phyloP scores from a whole-genome alignment of 2,113 vertebrate species.

The Turdus rufiventris region DNA sequence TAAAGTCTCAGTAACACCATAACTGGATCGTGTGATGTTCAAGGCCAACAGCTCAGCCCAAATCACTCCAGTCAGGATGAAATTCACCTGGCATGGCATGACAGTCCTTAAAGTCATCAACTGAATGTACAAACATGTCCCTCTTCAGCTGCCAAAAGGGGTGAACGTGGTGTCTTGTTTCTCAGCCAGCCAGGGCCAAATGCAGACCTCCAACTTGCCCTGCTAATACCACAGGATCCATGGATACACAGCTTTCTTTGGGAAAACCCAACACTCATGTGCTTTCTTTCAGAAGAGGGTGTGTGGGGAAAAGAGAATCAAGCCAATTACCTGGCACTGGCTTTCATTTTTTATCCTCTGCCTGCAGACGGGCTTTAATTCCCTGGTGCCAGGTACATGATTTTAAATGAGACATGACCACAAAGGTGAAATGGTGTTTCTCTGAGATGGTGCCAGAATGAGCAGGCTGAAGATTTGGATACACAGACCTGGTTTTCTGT shows the following conservation, averaged over 20 bases:
- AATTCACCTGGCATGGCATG: not conserved
- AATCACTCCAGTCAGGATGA: not conserved
- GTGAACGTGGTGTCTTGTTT: not conserved
- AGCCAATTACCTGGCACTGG: not conserved
- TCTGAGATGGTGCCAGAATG: not conserved
- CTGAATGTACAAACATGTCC: not conserved
- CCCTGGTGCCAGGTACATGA: no score
- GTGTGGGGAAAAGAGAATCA: not conserved
- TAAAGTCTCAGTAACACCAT: not conserved
- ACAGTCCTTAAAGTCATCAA: not conserved
- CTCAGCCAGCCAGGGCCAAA: not conserved
- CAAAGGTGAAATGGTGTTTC: not conserved
- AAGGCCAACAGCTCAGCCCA: not conserved
- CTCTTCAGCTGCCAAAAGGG: not conserved
- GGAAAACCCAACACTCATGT: not conserved
- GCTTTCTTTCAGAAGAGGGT: not conserved
- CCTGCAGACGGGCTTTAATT: not conserved
- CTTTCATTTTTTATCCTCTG: not conserved
- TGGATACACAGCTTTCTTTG: rapidly evolving
- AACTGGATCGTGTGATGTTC: rapidly evolving
- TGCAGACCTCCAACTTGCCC: not conserved
- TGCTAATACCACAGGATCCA: not conserved
- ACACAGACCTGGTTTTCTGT: not conserved
- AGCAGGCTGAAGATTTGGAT: not conserved
- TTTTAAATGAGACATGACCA: not conserved